Conservation (phyloP, 2,113 vertebrate species). For the Poeciliopsis prolifica region DNA sequence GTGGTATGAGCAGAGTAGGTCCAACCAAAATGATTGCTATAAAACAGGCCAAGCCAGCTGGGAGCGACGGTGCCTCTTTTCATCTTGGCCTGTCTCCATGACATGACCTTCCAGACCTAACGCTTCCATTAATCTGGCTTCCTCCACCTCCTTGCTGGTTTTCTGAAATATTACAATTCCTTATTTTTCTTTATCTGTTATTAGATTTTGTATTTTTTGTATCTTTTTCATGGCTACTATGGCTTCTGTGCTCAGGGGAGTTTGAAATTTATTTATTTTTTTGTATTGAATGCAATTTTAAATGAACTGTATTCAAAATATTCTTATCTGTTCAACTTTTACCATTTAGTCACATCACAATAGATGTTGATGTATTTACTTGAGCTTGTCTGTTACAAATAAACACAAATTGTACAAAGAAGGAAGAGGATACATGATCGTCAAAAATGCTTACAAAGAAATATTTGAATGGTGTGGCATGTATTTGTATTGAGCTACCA, state of each 20-base stretch:
- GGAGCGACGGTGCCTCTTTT: constrained; percentile 53
- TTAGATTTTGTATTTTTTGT: constrained; percentile 21
- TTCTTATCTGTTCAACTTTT: neutral
- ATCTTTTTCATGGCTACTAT: constrained; percentile 2
- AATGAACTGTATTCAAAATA: neutral
- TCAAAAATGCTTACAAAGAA: neutral
- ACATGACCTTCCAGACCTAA: constrained; percentile 43
- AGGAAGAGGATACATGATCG: neutral
- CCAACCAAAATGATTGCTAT: constrained; percentile 49
- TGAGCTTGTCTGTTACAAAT: neutral
- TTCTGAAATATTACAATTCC: constrained; percentile 16
- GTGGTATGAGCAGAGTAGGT: constrained; percentile 37
- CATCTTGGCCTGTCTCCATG: constrained; percentile 50
- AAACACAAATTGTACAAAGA: neutral
- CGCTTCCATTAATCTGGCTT: constrained; percentile 18
- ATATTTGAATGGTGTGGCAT: neutral
- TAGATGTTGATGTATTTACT: neutral
- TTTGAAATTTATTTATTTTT: constrained; percentile 2
- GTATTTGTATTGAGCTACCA: neutral
- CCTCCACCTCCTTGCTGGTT: neutral
- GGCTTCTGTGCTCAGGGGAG: neutral
- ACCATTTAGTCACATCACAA: too few species aligned
- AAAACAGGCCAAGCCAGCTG: constrained; percentile 61
- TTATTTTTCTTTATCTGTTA: constrained; percentile 29
- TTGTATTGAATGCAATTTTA: constrained; percentile 22